phyloP scores from a whole-genome alignment of 2,797 vertebrate genomes.

The Epinephelus malabaricus region DNA sequence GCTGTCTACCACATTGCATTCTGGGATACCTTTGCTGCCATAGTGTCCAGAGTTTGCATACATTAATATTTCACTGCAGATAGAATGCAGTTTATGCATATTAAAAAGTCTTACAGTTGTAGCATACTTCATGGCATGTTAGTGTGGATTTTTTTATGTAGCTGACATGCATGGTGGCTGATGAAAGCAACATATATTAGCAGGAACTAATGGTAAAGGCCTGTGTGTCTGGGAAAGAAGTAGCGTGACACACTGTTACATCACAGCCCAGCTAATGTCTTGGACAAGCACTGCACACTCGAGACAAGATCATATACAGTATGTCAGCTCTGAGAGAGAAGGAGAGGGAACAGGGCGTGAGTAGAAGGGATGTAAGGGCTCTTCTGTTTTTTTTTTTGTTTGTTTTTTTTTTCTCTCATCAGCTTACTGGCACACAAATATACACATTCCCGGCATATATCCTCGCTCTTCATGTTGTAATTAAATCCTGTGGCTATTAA shows the following conservation, averaged over 20 bases:
- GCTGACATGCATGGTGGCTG: background rate
- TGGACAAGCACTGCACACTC: constrained; percentile 16
- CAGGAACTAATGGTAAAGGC: background rate
- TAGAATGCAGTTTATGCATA: no score
- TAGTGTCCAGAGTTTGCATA: no score
- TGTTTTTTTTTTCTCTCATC: background rate
- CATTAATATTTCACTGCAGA: no score
- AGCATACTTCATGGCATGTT: no score
- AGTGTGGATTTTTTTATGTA: no score
- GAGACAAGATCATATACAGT: background rate
- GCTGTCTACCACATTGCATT: no score
- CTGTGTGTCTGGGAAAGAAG: background rate
- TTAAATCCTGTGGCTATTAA: constrained; percentile 49
- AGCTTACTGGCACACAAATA: constrained; percentile 6
- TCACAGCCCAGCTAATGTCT: constrained; percentile 13
- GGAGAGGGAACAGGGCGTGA: background rate
- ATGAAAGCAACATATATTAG: background rate
- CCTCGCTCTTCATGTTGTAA: constrained; percentile 37
- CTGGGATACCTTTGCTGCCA: no score
- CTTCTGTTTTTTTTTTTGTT: background rate
- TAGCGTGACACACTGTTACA: constrained; percentile 2
- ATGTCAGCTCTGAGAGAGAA: constrained; percentile 11
- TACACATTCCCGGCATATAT: constrained; percentile 26
- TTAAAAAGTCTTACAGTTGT: no score
- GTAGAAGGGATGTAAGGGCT: background rate